These are phyloP conservation scores for Ficedula albicollis DNA, from an alignment of 2,797 vertebrate species.

Conservation along the genomic window DNA sequence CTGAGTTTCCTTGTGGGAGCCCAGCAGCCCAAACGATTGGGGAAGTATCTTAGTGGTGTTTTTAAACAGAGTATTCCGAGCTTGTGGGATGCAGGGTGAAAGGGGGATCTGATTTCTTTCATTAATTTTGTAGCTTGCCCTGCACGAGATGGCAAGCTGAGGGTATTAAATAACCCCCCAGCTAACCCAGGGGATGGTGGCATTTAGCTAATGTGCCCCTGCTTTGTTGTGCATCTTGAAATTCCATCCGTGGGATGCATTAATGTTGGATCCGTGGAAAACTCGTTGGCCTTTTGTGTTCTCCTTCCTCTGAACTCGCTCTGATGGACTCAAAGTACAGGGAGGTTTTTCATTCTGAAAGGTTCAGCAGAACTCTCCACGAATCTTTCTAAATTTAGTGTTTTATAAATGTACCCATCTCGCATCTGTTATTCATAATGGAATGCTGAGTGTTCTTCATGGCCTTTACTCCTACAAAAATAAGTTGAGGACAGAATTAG, in stretches of 20 bases:
- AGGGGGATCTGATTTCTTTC: not conserved
- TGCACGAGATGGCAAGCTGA: not conserved
- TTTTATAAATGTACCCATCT: not conserved
- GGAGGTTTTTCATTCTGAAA: not conserved
- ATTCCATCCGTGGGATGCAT: not conserved
- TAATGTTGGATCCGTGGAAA: not conserved
- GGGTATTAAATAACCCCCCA: not conserved
- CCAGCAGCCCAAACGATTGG: not conserved
- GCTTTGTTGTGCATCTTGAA: not conserved
- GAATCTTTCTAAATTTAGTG: not conserved
- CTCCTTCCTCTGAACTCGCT: not conserved
- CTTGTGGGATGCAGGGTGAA: accelerated
- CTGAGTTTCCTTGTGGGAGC: not conserved
- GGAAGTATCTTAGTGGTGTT: not conserved
- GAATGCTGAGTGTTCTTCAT: not conserved
- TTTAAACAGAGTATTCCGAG: not conserved
- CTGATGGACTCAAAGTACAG: not conserved
- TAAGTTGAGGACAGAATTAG: not conserved
- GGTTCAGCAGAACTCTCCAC: not conserved
- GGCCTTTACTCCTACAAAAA: not conserved
- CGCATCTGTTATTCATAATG: not conserved
- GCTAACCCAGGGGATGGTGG: not conserved
- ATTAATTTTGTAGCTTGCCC: not conserved
- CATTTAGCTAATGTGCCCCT: not conserved
- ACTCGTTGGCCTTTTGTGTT: not conserved